Conservation (phyloP, 2,888 invertebrate genomes). For the Erpobdella octoculata region DNA sequence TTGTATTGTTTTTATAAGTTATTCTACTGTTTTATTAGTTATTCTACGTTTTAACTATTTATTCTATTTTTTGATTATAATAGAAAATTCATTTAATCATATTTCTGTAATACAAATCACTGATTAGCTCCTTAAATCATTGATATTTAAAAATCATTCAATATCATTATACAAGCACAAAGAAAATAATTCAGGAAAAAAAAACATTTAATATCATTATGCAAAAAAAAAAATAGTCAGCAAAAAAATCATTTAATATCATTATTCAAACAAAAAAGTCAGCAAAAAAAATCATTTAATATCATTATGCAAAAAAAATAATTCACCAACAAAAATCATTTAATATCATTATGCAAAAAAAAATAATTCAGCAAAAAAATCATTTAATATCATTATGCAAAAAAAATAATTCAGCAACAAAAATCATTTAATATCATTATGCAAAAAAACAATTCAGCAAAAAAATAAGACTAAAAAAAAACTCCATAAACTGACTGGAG, state of each 20-base stretch:
- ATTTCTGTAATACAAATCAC: not conserved
- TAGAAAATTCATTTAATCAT: not conserved
- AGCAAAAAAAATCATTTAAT: not conserved
- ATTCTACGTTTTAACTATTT: no score
- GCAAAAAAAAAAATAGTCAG: not conserved
- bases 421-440: not conserved
- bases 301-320: not conserved
- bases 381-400: not conserved
- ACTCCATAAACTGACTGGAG: no score
- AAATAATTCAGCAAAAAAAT: not conserved
- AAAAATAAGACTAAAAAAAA: no score
- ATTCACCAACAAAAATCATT: not conserved
- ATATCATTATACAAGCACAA: not conserved
- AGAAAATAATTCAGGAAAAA: not conserved
- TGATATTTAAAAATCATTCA: not conserved
- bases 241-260: not conserved
- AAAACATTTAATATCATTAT: not conserved
- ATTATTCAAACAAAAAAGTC: not conserved
- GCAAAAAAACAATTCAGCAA: no score
- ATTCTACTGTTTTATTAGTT: no score
- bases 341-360: not conserved
- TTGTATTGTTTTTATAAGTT: no score
- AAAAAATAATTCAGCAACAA: not conserved
- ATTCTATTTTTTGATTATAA: not conserved
- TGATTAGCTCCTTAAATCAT: not conserved